Percentiles rank a stretch among this genome's conserved stretches.
phyloP scores from a whole-genome alignment of 1,140 invertebrate species.

The Drosophila kepulauana region DNA sequence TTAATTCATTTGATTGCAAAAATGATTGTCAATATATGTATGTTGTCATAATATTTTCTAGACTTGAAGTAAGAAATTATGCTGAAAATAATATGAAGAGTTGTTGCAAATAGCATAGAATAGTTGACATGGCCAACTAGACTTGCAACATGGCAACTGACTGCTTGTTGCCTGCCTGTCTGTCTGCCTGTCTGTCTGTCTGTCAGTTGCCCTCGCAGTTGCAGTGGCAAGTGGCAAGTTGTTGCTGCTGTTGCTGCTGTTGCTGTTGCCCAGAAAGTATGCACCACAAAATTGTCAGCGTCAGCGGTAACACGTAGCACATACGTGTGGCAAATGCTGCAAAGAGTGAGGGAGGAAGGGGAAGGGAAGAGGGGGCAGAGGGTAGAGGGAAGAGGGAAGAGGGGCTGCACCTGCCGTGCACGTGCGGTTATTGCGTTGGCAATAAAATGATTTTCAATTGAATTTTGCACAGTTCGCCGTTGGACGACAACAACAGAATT shows the following conservation, averaged over 20 bases:
- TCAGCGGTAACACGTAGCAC: constrained; percentile 68
- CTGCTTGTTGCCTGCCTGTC: neutral
- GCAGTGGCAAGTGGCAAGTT: constrained; percentile 14
- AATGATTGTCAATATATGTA: too few species aligned
- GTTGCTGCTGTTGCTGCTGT: constrained; percentile 10
- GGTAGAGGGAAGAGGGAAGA: neutral
- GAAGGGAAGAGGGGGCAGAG: neutral
- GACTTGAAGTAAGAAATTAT: too few species aligned
- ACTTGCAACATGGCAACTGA: neutral
- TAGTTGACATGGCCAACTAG: constrained; percentile 11
- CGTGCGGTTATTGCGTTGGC: constrained; percentile 55
- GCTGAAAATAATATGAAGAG: neutral
- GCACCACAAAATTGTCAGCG: constrained; percentile 64
- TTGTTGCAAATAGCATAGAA: constrained; percentile 56
- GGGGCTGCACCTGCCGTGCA: neutral
- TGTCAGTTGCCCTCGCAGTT: neutral
- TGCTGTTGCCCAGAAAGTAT: constrained; percentile 16
- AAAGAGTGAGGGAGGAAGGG: constrained; percentile 1
- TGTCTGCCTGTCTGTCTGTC: neutral
- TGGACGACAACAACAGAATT: constrained; percentile 56
- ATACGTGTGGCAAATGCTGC: constrained; percentile 69
- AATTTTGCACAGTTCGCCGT: constrained; percentile 51
- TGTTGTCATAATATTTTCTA: too few species aligned
- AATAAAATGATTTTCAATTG: constrained; percentile 78
- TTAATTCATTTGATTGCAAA: too few species aligned